Evolutionary conservation across 2,888 invertebrate genomes (phyloP).

Genomic region (Coenonympha arcania): DNA sequence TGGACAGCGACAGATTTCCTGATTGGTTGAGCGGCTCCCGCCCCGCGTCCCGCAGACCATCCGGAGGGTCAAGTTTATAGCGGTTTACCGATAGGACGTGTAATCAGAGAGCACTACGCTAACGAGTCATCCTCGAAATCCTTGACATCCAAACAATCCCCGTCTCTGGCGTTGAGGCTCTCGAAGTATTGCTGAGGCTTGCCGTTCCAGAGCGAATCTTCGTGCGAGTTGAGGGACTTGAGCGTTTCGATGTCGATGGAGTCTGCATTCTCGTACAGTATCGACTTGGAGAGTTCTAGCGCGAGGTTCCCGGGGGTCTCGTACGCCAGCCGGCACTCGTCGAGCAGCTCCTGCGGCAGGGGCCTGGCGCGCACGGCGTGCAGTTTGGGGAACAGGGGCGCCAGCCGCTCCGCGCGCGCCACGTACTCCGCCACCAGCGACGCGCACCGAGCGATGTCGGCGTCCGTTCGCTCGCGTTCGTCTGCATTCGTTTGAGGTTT

Average conservation of each 20-base stretch:
- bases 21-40: no score
- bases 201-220: constrained; percentile 74
- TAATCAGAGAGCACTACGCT: constrained; percentile 25
- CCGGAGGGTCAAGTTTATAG: no score
- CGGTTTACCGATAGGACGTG: no score
- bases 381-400: constrained; percentile 42
- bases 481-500: constrained; percentile 5
- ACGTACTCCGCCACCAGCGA: constrained; percentile 56
- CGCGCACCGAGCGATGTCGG: constrained; percentile 7
- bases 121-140: constrained; percentile 58
- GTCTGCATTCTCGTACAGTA: constrained; percentile 56
- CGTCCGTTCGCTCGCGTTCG: not conserved
- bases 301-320: constrained; percentile 54
- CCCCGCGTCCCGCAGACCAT: no score
- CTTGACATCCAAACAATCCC: constrained; percentile 14
- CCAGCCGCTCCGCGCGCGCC: constrained; percentile 51
- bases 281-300: constrained; percentile 45
- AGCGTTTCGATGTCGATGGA: constrained; percentile 40
- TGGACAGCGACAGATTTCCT: no score
- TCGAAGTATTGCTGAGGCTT: constrained; percentile 77
- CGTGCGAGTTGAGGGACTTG: constrained; percentile 38
- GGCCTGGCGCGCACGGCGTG: constrained; percentile 33
- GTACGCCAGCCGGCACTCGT: constrained; percentile 41
- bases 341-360: constrained; percentile 32
- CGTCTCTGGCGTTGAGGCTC: constrained; percentile 73